Conservation (phyloP, 64 coral and sea anemone genomes). For the Trachythela sp. region DNA sequence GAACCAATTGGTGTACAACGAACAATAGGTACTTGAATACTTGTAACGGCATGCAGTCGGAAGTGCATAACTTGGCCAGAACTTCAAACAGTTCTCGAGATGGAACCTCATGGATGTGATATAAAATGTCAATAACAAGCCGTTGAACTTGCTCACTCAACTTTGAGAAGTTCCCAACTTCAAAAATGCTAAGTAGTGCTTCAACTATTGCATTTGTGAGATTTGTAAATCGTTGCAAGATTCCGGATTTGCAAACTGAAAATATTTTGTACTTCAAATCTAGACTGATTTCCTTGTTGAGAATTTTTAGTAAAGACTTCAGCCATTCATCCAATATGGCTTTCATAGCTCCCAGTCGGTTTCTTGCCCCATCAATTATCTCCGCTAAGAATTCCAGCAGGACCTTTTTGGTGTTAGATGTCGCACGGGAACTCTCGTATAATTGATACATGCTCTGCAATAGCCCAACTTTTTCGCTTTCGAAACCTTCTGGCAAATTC, state of each 20-base stretch:
- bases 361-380: neutral
- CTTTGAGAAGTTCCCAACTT: neutral
- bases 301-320: neutral
- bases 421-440: slow-evolving; percentile 60
- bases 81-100: neutral
- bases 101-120: neutral
- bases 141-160: neutral
- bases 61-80: neutral
- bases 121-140: neutral
- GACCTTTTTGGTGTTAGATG: slow-evolving; percentile 52
- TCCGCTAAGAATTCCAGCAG: slow-evolving; percentile 64
- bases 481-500: slow-evolving; percentile 34
- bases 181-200: neutral
- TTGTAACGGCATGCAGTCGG: neutral
- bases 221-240: neutral
- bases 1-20: neutral
- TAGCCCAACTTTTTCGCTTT: slow-evolving; percentile 15
- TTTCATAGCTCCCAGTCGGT: neutral
- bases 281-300: neutral
- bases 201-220: neutral
- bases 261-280: neutral
- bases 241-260: neutral
- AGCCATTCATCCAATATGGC: neutral
- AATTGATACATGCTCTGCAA: slow-evolving; percentile 43
- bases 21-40: neutral